These are phyloP conservation scores for Orthonevra nobilis DNA, from an alignment of 2,888 invertebrate species.

Conservation along the genomic window DNA sequence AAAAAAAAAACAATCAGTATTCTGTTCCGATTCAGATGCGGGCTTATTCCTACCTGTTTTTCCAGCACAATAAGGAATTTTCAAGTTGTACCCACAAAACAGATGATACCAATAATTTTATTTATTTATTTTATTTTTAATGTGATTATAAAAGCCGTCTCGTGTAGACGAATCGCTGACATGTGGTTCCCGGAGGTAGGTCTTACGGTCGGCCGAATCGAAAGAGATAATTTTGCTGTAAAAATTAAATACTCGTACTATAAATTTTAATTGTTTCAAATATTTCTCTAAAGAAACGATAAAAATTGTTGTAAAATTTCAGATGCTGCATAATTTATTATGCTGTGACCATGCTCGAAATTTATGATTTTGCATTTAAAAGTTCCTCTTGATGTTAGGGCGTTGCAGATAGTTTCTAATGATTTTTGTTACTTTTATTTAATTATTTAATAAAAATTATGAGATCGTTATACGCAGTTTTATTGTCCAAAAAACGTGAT, in stretches of 20 bases:
- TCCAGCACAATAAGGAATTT: constrained; percentile 24
- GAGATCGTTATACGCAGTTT: too few species aligned
- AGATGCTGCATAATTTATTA: too few species aligned
- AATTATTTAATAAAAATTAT: too few species aligned
- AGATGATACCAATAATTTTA: constrained; percentile 8
- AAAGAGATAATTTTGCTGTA: constrained; percentile 3
- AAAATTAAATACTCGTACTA: background rate
- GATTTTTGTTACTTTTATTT: too few species aligned
- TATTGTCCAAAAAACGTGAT: too few species aligned
- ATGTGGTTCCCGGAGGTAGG: constrained; percentile 35
- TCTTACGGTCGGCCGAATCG: background rate
- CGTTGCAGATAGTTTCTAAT: too few species aligned
- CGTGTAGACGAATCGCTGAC: constrained; percentile 24
- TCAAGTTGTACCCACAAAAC: constrained; percentile 5
- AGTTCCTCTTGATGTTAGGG: too few species aligned
- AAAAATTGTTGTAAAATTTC: too few species aligned
- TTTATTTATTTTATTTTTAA: constrained; percentile 19
- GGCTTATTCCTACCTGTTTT: constrained; percentile 61
- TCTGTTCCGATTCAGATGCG: constrained; percentile 12
- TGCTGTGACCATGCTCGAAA: too few species aligned
- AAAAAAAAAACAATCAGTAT: background rate
- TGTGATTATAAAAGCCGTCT: constrained; percentile 41
- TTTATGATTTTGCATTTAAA: too few species aligned
- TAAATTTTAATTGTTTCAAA: background rate
- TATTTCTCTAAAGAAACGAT: background rate